Evolutionary conservation across 92 coral and sea anemone genomes (phyloP).

Genomic region (Epizoanthus ramosus): DNA sequence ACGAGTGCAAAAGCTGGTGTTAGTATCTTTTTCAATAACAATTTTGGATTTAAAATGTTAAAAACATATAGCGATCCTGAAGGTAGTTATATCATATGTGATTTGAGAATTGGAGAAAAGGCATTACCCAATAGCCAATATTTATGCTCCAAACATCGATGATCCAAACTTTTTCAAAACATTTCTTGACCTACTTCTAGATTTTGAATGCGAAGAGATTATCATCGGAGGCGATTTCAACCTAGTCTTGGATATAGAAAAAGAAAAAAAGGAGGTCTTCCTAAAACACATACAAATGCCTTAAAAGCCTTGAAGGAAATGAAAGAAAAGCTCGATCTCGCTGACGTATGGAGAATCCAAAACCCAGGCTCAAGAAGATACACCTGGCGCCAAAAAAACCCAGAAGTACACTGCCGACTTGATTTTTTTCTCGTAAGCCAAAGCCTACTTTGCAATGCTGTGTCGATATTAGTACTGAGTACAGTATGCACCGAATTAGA

Average conservation of each 20-base stretch:
- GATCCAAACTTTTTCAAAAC: constrained; percentile 23
- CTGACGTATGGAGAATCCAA: constrained; percentile 22
- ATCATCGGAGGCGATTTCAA: constrained; percentile 38
- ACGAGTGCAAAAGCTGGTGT: constrained; percentile 47
- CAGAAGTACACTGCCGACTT: constrained; percentile 32
- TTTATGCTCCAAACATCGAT: constrained; percentile 30
- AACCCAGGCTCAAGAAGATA: constrained; percentile 18
- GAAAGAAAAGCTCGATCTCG: constrained; percentile 5
- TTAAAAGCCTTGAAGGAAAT: constrained; percentile 18
- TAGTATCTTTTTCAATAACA: constrained; percentile 41
- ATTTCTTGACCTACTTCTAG: constrained; percentile 9
- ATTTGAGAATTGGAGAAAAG: constrained; percentile 1
- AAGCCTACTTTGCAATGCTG: no score
- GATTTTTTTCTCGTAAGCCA: background rate
- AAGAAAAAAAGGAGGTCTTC: constrained; percentile 49
- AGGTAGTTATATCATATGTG: constrained; percentile 38
- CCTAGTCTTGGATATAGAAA: constrained; percentile 35
- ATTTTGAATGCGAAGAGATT: constrained; percentile 31
- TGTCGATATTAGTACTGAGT: no score
- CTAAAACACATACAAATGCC: constrained; percentile 49
- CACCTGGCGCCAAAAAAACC: constrained; percentile 40
- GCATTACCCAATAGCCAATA: constrained; percentile 29
- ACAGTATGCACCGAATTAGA: no score
- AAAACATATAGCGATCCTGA: constrained; percentile 12
- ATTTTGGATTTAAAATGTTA: constrained; percentile 34